These are phyloP conservation scores for Ctenoplectra terminalis DNA, from an alignment of 1,140 invertebrate species.

Conservation along the genomic window DNA sequence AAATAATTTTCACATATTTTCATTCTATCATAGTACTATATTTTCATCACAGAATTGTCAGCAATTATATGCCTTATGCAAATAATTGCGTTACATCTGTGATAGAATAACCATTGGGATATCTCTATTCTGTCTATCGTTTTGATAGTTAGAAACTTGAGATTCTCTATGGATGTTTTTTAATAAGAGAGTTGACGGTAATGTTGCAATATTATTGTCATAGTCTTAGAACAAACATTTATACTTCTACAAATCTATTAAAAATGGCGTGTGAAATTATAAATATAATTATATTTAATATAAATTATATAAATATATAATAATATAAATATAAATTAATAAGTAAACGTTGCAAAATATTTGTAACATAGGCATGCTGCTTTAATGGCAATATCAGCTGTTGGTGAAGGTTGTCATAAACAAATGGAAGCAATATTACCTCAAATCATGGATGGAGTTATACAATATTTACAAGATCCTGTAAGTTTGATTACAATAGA, in stretches of 20 bases:
- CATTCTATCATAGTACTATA: not conserved
- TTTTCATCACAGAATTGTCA: conserved; percentile 77
- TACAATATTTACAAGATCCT: conserved; percentile 94
- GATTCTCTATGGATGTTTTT: conserved; percentile 66
- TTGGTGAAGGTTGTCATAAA: conserved; percentile 98
- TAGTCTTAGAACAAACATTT: conserved; percentile 70
- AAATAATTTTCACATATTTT: conserved; percentile 44
- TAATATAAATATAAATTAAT: no score
- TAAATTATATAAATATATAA: no score
- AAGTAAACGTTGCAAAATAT: conserved; percentile 7
- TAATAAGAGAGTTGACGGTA: conserved; percentile 66
- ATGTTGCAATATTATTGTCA: conserved; percentile 48
- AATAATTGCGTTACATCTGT: conserved; percentile 78
- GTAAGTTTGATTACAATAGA: conserved; percentile 82
- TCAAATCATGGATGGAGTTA: conserved; percentile 94
- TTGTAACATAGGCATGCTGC: conserved; percentile 91
- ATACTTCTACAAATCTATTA: not conserved
- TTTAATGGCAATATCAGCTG: conserved; percentile 98
- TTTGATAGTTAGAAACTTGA: conserved; percentile 67
- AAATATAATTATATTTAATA: no score
- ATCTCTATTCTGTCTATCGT: conserved; percentile 67
- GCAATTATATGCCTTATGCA: conserved; percentile 67
- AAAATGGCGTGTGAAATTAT: no score
- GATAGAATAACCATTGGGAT: conserved; percentile 70
- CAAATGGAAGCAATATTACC: conserved; percentile 97